A percentile compares a stretch with the other conserved stretches of the same genome.
phyloP scores from a whole-genome alignment of 1,140 invertebrate genomes.

The Cydia fagiglandana region DNA sequence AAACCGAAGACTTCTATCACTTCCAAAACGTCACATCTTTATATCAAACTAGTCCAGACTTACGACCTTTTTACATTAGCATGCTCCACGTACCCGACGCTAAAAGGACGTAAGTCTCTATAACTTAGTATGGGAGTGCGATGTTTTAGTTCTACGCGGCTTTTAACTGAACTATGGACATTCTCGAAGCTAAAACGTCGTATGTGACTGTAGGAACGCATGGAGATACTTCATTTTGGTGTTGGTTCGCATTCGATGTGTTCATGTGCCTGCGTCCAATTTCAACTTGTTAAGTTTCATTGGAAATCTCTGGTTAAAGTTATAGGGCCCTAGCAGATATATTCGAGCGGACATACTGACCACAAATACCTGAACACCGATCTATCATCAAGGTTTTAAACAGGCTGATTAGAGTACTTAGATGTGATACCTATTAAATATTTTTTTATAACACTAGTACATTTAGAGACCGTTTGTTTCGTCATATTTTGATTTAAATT shows the following conservation, averaged over 20 bases:
- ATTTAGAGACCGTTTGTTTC: too few relatives aligned
- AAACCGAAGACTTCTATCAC: neutral
- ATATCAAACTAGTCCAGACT: neutral
- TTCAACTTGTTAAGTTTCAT: neutral
- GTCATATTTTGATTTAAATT: too few relatives aligned
- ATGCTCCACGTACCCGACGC: neutral
- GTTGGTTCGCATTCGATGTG: neutral
- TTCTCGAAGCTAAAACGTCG: neutral
- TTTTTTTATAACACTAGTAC: too few relatives aligned
- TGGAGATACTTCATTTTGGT: neutral
- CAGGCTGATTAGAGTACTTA: too few relatives aligned
- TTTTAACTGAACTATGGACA: neutral
- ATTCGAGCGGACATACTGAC: too few relatives aligned
- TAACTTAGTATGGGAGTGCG: neutral
- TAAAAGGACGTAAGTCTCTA: neutral
- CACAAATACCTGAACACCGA: too few relatives aligned
- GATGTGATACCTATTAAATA: too few relatives aligned
- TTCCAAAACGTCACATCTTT: neutral
- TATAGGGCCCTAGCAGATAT: neutral
- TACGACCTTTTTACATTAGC: neutral
- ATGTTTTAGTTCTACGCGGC: neutral
- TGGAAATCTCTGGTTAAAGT: neutral
- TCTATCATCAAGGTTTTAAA: too few relatives aligned
- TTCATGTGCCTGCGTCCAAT: neutral
- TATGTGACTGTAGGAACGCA: neutral